A percentile compares a stretch with the other conserved stretches of the same genome.
Conservation (phyloP, 2,888 invertebrate species). For the Mesorhabditis sp. region DNA sequence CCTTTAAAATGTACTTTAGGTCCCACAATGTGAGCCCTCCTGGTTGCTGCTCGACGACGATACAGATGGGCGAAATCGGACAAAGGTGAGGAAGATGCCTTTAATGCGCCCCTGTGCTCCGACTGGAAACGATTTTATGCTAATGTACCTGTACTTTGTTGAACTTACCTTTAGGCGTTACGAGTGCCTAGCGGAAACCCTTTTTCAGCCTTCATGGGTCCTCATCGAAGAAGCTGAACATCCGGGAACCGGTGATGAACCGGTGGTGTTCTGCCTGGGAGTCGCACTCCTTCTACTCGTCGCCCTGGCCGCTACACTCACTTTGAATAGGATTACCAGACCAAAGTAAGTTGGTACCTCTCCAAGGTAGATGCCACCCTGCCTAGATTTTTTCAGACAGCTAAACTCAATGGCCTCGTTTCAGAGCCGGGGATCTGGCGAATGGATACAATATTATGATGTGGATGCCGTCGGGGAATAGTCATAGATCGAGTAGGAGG, state of each 20-base stretch:
- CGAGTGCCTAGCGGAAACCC: no score
- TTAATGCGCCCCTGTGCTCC: no score
- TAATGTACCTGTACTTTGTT: no score
- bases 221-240: background rate
- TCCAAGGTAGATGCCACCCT: background rate
- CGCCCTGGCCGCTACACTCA: background rate
- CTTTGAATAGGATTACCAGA: background rate
- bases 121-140: no score
- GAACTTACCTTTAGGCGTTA: no score
- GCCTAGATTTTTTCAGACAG: background rate
- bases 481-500: slow-evolving; percentile 3
- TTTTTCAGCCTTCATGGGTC: background rate
- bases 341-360: background rate
- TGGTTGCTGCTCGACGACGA: background rate
- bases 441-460: background rate
- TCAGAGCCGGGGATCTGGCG: background rate
- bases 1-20: background rate
- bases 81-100: background rate
- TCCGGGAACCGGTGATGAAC: background rate
- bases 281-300: background rate
- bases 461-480: background rate
- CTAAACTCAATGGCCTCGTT: background rate
- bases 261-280: background rate
- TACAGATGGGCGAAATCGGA: background rate
- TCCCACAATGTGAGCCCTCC: background rate